Evolutionary conservation across 2,888 invertebrate genomes (phyloP), one percentile per base, ranked within the genome.

Genomic region (Hoplodrina blanda): DNA sequence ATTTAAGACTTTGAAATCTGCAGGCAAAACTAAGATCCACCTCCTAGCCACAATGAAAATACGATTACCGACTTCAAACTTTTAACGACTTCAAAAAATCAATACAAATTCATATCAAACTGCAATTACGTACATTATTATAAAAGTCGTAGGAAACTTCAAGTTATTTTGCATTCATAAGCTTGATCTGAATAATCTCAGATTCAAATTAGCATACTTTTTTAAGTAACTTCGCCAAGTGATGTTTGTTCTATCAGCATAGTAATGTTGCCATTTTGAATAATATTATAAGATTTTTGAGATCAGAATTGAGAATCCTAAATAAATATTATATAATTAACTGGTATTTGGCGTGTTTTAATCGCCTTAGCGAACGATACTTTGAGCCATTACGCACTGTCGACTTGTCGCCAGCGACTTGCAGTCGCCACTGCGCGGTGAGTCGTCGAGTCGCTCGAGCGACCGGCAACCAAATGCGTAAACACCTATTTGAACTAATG

Each of bases 111-210:
- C 59, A 8, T 50, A 80, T 80, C 44, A 78, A 82, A 84, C 70
- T 71, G 66, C 78, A 69, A 82, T 80, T 82, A 83, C 41, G 54
- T 62, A 44, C 17, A 57, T 54, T 77, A 70, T 67, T 56, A 66
- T 54, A 69, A 63, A 80, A 75, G 56, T 73, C 59, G 20, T 3
- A 25, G 52, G 15, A 63, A 71, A 67, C 57, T 75, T 68, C 15
- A 19, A 33, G 53, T 46, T 65, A 49, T 57, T 76, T 69, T 71
- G 52, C 57, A 77, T 72, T 76, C 67, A 71, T 69, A 70, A 81
- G 62, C 54, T 19, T 73, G 56, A 56, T 57, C 19, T 20, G 72
- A 75, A 74, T 76, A 71, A 77, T 76, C 59, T 65, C 0, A 25
- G 30, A 62, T 56, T 69, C 20, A 59, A 25, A 67, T 81, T 70